Conservation (phyloP, 2,888 invertebrate species). For the Lasioglossum villosulum region DNA sequence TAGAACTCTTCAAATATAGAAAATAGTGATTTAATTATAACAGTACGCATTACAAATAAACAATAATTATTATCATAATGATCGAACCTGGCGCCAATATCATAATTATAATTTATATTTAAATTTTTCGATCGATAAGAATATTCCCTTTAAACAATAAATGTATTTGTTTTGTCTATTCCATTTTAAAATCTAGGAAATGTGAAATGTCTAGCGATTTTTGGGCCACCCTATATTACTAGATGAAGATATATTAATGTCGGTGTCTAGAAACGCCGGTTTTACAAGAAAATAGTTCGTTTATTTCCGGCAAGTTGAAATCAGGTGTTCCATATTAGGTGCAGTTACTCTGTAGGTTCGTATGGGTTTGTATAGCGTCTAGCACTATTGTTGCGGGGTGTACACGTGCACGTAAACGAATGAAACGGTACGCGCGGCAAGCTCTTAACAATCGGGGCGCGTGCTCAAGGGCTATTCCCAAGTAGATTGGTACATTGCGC, state of each 20-base stretch:
- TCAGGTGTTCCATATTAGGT: slow-evolving; percentile 5
- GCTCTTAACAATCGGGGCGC: slow-evolving; percentile 55
- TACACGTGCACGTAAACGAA: slow-evolving; percentile 41
- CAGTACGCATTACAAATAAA: too few relatives aligned
- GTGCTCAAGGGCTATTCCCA: slow-evolving; percentile 56
- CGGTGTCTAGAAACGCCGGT: not conserved
- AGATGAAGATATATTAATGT: not conserved
- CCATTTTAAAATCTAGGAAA: too few relatives aligned
- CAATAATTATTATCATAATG: too few relatives aligned
- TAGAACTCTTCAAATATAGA: too few relatives aligned
- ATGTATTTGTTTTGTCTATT: too few relatives aligned
- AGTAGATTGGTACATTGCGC: slow-evolving; percentile 62
- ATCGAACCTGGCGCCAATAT: too few relatives aligned
- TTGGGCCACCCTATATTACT: not conserved
- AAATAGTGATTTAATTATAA: too few relatives aligned
- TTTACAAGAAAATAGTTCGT: not conserved
- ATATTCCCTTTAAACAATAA: too few relatives aligned
- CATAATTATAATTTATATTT: too few relatives aligned
- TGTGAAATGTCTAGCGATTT: not conserved
- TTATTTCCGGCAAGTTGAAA: not conserved
- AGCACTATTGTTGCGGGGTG: not conserved
- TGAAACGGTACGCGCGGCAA: slow-evolving; percentile 8
- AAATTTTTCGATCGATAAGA: too few relatives aligned
- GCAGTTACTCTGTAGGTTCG: not conserved
- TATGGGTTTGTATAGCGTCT: not conserved